Base-by-base conservation (phyloP, 35 echinoderm and acorn worm genomes). In the Holothuria glaberrima region DNA sequence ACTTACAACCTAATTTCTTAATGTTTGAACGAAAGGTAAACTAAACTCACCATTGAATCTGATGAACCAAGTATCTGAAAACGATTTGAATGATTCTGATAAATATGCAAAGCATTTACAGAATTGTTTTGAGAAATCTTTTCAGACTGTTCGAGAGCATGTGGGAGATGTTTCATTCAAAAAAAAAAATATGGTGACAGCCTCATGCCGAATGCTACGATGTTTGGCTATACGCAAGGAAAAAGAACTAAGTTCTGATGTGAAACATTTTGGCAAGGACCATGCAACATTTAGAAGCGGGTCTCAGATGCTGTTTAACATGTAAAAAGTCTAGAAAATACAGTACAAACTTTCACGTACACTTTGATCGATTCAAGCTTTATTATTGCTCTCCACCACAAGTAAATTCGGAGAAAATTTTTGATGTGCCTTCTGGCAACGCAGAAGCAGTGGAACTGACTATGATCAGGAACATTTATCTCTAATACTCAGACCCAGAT, bases 11-110 rank as follows among this genome's bases (percentile, higher is more conserved):
- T 77, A 86, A 70, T 46, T 61, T 34, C 45, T 70, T 94, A 56
- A 94, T 94, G 92, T 73, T 91, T 4, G 88, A 80, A 6, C 84
- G 88, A 56, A 67, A 94, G 41, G 50, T n/a, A n/a, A n/a, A n/a
- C n/a, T 91, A 16, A 76, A 62, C 27, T 58, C 91, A 32, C 88
- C 92, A 1, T n/a, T 94, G 5, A 75, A 90, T 59, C n/a, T 91
- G 33, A 41, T 91, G 10, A 20, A 83, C 18, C 74, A 38, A 16
- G 16, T 6, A 7, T 70, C 38, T 3, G 48, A 54, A n/a, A 60
- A 93, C 28, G 41, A 52, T 12, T 52, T n/a, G n/a, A n/a, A 61
- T 27, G 64, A 69, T 33, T 21, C 57, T 12, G 35, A 44, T 3
- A 85, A 59, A 9, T 94, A 90, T 59, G 78, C 80, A 60, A 31